phyloP scores from a whole-genome alignment of 2,113 vertebrate species.

The Mionectes macconnelli region DNA sequence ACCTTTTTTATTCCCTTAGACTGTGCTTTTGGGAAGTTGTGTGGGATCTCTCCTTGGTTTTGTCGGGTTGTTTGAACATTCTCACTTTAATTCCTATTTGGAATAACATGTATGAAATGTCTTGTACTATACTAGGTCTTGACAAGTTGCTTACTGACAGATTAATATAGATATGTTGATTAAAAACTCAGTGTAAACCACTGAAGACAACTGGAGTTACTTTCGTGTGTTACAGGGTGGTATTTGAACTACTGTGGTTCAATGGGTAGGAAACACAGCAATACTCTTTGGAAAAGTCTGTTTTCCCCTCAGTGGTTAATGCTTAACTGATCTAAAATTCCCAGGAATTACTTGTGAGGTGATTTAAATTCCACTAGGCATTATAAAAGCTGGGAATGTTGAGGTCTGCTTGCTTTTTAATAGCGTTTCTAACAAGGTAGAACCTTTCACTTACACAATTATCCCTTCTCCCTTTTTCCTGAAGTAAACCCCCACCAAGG shows the following conservation, averaged over 20 bases:
- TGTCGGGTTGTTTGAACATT: neutral
- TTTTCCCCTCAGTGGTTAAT: neutral
- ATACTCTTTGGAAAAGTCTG: neutral
- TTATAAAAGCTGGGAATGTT: neutral
- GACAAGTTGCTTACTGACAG: neutral
- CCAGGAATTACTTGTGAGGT: neutral
- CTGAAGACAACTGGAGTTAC: neutral
- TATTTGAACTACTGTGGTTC: neutral
- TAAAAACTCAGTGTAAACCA: neutral
- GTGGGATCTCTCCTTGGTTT: neutral
- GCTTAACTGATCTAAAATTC: neutral
- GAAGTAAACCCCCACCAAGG: neutral
- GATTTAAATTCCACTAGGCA: neutral
- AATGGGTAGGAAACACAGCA: neutral
- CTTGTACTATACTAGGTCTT: neutral
- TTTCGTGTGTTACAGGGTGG: neutral
- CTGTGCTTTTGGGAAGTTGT: neutral
- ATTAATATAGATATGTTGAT: neutral
- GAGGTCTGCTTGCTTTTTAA: neutral
- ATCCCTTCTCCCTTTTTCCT: neutral
- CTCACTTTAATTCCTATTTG: neutral
- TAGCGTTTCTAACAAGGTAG: neutral
- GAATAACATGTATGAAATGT: neutral
- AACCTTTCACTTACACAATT: neutral
- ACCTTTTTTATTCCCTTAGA: neutral